A percentile compares a stretch with the other conserved stretches of the same genome.
Evolutionary conservation across 2,888 invertebrate species (phyloP).

Genomic region (Diaprepes abbreviatus): DNA sequence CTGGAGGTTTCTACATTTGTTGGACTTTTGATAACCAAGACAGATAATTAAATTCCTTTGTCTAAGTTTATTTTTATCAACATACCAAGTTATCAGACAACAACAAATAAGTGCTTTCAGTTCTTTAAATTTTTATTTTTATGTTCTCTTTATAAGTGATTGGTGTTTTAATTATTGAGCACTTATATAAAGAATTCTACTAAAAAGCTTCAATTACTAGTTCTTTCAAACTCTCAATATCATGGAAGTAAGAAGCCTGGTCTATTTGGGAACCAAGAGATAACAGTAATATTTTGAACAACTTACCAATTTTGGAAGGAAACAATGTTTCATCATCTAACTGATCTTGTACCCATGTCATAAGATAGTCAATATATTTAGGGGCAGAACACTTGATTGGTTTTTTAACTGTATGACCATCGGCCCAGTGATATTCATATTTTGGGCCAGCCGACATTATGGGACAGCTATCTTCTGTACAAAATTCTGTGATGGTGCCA

Average conservation of each 20-base stretch:
- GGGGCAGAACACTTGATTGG: constrained; percentile 99
- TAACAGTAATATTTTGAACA: neutral
- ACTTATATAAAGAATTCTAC: too few relatives aligned
- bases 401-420: constrained; percentile 97
- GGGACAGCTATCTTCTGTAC: constrained; percentile 96
- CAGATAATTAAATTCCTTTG: too few relatives aligned
- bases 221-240: neutral
- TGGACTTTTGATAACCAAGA: too few relatives aligned
- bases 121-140: too few relatives aligned
- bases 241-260: neutral
- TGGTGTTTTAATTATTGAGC: too few relatives aligned
- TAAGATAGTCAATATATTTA: constrained; percentile 98
- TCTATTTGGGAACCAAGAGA: too few relatives aligned
- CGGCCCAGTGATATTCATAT: constrained; percentile 99
- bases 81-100: too few relatives aligned
- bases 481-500: constrained; percentile 99
- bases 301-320: constrained; percentile 89
- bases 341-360: constrained; percentile 99
- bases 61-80: too few relatives aligned
- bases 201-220: too few relatives aligned
- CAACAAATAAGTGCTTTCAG: too few relatives aligned
- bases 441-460: constrained; percentile 99
- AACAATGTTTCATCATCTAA: constrained; percentile 98
- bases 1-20: too few relatives aligned
- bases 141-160: too few relatives aligned